Evolutionary conservation across 1,140 invertebrate genomes (phyloP).

Genomic region (Panagrolaimus sp.): DNA sequence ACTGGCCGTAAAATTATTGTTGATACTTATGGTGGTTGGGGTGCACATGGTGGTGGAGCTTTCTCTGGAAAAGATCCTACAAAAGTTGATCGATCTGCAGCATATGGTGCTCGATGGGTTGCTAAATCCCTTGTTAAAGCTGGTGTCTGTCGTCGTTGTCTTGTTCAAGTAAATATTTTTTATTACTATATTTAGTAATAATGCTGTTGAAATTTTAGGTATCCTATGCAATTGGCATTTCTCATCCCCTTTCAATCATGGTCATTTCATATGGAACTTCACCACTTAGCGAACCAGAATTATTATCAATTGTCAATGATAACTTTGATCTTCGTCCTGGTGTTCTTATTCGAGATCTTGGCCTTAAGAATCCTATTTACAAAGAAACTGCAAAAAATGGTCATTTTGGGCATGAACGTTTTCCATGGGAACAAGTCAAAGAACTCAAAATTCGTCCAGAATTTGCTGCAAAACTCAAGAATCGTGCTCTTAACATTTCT

Average conservation of each 20-base stretch:
- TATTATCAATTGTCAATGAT: slow-evolving; percentile 84
- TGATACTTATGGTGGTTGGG: slow-evolving; percentile 97
- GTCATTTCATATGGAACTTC: slow-evolving; percentile 96
- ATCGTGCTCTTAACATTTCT: no score
- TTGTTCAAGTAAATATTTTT: slow-evolving; percentile 68
- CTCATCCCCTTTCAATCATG: slow-evolving; percentile 89
- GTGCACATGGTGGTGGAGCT: slow-evolving; percentile 91
- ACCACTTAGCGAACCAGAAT: slow-evolving; percentile 76
- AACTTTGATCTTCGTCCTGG: slow-evolving; percentile 99
- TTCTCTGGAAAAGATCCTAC: slow-evolving; percentile 94
- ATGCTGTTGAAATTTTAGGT: slow-evolving; percentile 66
- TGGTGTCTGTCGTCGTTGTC: slow-evolving; percentile 77
- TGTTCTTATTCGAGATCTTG: slow-evolving; percentile 91
- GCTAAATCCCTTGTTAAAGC: slow-evolving; percentile 80
- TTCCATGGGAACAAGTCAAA: slow-evolving; percentile 94
- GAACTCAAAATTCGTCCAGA: slow-evolving; percentile 63
- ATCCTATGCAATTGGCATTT: slow-evolving; percentile 90
- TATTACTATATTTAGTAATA: background rate
- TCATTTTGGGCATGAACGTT: slow-evolving; percentile 91
- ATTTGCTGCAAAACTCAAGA: slow-evolving; percentile 29
- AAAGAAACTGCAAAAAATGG: slow-evolving; percentile 94
- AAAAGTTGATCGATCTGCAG: slow-evolving; percentile 90
- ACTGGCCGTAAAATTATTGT: slow-evolving; percentile 96
- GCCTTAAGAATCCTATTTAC: slow-evolving; percentile 89
- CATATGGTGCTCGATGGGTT: slow-evolving; percentile 92